Conservation (phyloP, 2,888 invertebrate species). For the Sussaba pulchella region DNA sequence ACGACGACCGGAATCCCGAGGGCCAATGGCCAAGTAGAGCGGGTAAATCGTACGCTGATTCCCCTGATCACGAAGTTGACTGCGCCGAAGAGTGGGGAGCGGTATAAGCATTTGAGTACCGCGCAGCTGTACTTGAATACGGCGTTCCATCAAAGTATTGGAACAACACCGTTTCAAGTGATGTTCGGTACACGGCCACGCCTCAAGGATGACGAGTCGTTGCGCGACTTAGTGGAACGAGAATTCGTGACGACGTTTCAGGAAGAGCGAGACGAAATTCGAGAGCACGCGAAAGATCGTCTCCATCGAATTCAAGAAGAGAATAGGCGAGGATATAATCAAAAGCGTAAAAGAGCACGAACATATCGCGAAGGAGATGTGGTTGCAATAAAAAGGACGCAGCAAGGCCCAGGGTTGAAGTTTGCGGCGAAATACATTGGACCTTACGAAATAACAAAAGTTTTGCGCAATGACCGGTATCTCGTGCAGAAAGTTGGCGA, state of each 20-base stretch:
- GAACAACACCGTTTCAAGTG: neutral
- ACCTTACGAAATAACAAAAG: conserved; percentile 65
- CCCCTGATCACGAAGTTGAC: neutral
- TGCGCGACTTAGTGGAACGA: conserved; percentile 67
- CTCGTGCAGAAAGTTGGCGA: neutral
- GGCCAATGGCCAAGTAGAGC: conserved; percentile 80
- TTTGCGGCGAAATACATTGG: conserved; percentile 62
- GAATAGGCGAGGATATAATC: conserved; percentile 56
- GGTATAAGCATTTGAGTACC: neutral
- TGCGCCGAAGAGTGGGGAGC: neutral
- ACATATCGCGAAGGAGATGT: conserved; percentile 59
- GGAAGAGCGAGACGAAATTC: conserved; percentile 59
- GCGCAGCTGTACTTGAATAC: neutral
- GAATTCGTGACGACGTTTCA: conserved; percentile 61
- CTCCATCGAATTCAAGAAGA: conserved; percentile 64
- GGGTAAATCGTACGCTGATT: conserved; percentile 77
- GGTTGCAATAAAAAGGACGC: conserved; percentile 64
- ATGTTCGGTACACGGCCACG: neutral
- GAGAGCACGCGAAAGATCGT: conserved; percentile 55
- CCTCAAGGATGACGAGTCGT: conserved; percentile 50
- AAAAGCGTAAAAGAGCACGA: conserved; percentile 48
- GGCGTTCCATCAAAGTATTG: neutral
- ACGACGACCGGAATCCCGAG: conserved; percentile 77
- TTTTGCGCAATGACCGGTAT: conserved; percentile 77
- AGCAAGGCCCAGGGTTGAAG: conserved; percentile 64